Evolutionary conservation across 1,140 invertebrate genomes (phyloP).

Genomic region (Atopsyche davidsoni): DNA sequence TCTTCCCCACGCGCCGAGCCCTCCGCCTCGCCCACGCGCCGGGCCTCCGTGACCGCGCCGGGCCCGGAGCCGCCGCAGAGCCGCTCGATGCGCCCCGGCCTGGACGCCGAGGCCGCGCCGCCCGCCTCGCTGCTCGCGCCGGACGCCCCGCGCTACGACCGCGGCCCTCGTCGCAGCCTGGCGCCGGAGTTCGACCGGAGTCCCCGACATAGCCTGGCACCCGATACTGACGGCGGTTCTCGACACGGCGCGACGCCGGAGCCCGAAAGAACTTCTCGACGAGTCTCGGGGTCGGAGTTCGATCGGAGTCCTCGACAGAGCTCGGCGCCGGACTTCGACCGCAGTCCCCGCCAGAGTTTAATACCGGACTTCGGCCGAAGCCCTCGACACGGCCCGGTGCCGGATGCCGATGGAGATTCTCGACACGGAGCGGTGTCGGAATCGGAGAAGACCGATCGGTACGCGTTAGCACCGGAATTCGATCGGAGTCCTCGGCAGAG

Average conservation of each 20-base stretch:
- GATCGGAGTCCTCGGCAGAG: slow-evolving; percentile 43
- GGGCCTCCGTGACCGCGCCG: slow-evolving; percentile 27
- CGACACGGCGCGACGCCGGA: slow-evolving; percentile 31
- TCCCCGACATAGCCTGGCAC: slow-evolving; percentile 56
- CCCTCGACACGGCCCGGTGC: slow-evolving; percentile 50
- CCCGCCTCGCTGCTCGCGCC: slow-evolving; percentile 40
- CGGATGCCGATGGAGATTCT: too few relatives aligned
- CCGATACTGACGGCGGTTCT: slow-evolving; percentile 47
- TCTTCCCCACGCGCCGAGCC: slow-evolving; percentile 50
- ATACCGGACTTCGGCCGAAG: slow-evolving; percentile 45
- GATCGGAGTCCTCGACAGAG: slow-evolving; percentile 45
- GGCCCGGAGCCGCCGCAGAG: slow-evolving; percentile 32
- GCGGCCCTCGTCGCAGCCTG: slow-evolving; percentile 43
- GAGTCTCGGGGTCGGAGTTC: slow-evolving; percentile 15
- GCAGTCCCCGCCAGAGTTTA: slow-evolving; percentile 36
- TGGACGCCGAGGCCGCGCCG: slow-evolving; percentile 47
- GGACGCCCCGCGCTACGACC: slow-evolving; percentile 25
- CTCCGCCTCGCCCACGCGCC: slow-evolving; percentile 39
- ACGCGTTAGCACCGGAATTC: too few relatives aligned
- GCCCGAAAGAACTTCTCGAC: slow-evolving; percentile 38
- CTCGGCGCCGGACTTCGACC: slow-evolving; percentile 40
- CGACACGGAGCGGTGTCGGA: too few relatives aligned
- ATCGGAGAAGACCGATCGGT: too few relatives aligned
- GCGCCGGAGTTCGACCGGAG: slow-evolving; percentile 45
- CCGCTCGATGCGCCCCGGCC: slow-evolving; percentile 58